A percentile compares a stretch with the other conserved stretches of the same genome.
phyloP scores from a whole-genome alignment of 2,113 vertebrate species.

The Tyto alba region DNA sequence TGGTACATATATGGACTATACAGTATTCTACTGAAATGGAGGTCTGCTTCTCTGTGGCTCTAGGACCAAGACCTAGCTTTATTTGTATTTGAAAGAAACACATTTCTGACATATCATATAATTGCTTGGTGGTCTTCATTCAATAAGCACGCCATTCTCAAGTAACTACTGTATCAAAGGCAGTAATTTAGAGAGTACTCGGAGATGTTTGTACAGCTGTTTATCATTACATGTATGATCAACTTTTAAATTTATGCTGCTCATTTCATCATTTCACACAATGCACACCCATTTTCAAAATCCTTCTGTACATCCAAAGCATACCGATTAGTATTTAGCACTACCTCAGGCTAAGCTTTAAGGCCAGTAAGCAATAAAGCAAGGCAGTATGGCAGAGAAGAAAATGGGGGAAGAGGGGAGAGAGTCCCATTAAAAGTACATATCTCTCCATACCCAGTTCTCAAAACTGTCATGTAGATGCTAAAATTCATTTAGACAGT shows the following conservation, averaged over 20 bases:
- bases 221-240: neutral
- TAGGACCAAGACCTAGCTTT: neutral
- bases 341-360: neutral
- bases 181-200: neutral
- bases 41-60: neutral
- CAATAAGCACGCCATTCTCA: neutral
- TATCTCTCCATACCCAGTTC: neutral
- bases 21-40: neutral
- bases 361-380: conserved; percentile 10
- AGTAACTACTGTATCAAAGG: neutral
- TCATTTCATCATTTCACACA: neutral
- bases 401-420: neutral
- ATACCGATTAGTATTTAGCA: neutral
- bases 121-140: neutral
- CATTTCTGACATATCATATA: neutral
- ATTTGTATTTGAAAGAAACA: neutral
- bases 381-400: neutral
- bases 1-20: neutral
- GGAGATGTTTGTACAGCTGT: neutral
- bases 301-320: neutral
- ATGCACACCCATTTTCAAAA: neutral
- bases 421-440: neutral
- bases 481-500: neutral
- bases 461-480: neutral
- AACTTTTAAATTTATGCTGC: neutral